Base-by-base conservation (phyloP, 2,888 invertebrate genomes). In the Napeogenes inachia region DNA sequence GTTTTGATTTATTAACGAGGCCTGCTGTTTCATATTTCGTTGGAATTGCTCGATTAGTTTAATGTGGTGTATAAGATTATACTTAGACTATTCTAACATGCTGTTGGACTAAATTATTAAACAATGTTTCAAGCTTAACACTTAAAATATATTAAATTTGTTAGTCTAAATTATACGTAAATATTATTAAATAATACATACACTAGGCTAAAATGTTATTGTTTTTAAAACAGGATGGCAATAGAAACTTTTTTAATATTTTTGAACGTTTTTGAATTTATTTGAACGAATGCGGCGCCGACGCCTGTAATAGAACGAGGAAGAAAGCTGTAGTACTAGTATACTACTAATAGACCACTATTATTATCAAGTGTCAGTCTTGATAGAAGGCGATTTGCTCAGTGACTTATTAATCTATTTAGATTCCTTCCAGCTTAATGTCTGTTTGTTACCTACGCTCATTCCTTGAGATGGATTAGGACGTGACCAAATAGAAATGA, bases 341-440 rank as follows among this genome's bases (percentile, higher is more conserved):
- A 58, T 54, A 55, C 65, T 60, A 60, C 60, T 61, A 65, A 63
- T 65, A 65, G 67, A 60, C 21, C n/a, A 55, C 65, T 47, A 55
- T 64, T 65, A 56, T 63, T 65, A 59, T 61, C 53, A 64, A 59
- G 61, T 66, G 61, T 63, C 68, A 62, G 61, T 33, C 59, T 60
- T 58, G 67, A 65, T 65, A 63, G 66, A 64, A 64, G 63, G 62
- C 62, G 53, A 68, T 69, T 68, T 65, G 65, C 65, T 65, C 59
- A 50, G 57, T 13, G 64, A 59, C 63, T 64, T 65, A 70, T 70
- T 68, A 68, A 70, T 70, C 68, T 65, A 59, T 62, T 63, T n/a
- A 57, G 63, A 68, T 65, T 67, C 65, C 60, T 35, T 42, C 47
- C 64, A 50, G 54, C 45, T 46, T 56, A 54, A 32, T 32, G 13